Percentiles rank a stretch among this genome's conserved stretches.
These are phyloP conservation scores for Musca domestica DNA, from an alignment of 1,140 invertebrate species.

Conservation along the genomic window DNA sequence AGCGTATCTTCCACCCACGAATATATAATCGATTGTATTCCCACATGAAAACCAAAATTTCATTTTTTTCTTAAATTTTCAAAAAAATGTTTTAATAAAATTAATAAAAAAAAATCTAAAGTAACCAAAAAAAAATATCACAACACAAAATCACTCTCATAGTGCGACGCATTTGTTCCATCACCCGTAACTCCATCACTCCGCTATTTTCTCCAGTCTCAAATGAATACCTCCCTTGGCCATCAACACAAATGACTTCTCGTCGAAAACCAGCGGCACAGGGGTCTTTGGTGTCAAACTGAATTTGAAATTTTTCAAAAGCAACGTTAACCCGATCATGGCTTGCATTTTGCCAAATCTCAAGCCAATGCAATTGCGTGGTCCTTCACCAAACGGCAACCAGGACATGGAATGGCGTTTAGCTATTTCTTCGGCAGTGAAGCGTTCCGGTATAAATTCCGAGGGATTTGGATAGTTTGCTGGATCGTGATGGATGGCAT, in stretches of 20 bases:
- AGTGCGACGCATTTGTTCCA: not conserved
- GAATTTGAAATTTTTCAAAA: conserved; percentile 32
- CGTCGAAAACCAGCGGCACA: conserved; percentile 40
- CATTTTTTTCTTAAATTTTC: no score
- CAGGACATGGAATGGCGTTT: conserved; percentile 57
- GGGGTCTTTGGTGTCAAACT: not conserved
- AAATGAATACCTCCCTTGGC: conserved; percentile 9
- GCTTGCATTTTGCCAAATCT: conserved; percentile 32
- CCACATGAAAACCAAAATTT: no score
- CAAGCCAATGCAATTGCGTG: conserved; percentile 36
- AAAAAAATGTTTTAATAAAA: no score
- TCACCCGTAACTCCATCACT: not conserved
- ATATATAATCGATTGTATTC: no score
- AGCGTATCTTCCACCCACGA: no score
- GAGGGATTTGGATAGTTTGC: conserved; percentile 60
- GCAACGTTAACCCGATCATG: conserved; percentile 28
- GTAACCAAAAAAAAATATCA: no score
- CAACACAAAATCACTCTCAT: not conserved
- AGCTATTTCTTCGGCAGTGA: conserved; percentile 54
- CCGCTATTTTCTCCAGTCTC: not conserved
- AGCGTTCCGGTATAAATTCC: conserved; percentile 62
- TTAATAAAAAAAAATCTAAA: no score
- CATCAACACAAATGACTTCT: conserved; percentile 26
- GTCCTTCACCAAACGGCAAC: conserved; percentile 63
- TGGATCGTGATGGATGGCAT: conserved; percentile 61